Conservation (phyloP, 2,797 vertebrate species). For the Arctocebus calabarensis region DNA sequence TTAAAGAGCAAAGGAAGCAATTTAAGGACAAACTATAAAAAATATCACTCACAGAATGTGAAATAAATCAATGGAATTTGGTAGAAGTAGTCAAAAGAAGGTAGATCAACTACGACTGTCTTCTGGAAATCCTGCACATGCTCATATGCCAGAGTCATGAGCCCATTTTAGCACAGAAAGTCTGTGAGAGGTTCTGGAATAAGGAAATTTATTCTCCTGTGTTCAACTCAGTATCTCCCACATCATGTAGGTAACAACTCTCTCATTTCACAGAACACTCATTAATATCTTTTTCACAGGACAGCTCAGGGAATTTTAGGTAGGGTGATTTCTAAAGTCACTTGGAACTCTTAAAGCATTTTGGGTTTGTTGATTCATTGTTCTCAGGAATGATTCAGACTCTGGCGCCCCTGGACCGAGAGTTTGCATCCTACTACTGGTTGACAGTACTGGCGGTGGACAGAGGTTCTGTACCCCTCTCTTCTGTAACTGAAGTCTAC, state of each 20-base stretch:
- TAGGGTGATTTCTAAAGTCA: background rate
- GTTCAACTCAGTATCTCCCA: background rate
- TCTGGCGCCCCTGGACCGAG: slow-evolving; percentile 91
- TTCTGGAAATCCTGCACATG: background rate
- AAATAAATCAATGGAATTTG: background rate
- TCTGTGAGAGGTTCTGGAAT: background rate
- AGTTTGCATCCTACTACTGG: slow-evolving; percentile 93
- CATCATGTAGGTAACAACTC: background rate
- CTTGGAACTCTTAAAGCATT: slow-evolving; percentile 50
- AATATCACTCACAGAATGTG: background rate
- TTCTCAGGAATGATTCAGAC: slow-evolving; percentile 93
- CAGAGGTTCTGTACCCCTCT: slow-evolving; percentile 92
- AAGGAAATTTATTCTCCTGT: background rate
- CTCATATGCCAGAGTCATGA: background rate
- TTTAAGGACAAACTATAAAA: background rate
- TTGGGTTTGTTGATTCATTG: slow-evolving; percentile 48
- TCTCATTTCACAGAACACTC: background rate
- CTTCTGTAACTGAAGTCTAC: slow-evolving; percentile 94
- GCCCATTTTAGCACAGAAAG: slow-evolving; percentile 11
- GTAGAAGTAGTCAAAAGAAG: background rate
- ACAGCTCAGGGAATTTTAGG: background rate
- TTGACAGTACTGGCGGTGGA: slow-evolving; percentile 94
- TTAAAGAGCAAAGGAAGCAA: background rate
- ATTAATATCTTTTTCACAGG: background rate
- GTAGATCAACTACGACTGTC: background rate